Conservation (phyloP, 2,797 vertebrate species). For the Corythornis leucogaster region DNA sequence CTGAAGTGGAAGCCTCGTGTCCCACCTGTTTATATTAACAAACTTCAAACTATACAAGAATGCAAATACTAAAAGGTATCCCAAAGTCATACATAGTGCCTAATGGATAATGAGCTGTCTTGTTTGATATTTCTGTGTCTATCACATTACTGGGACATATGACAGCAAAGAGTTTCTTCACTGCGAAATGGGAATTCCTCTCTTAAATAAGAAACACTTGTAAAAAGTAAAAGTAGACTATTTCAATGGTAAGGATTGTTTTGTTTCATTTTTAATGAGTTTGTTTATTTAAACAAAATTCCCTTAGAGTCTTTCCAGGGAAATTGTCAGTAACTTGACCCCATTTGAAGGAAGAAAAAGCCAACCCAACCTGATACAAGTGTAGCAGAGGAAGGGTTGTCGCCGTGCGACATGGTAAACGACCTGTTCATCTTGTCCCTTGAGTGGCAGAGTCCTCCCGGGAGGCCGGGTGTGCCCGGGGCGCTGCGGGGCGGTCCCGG, state of each 20-base stretch:
- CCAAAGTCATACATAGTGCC: background rate
- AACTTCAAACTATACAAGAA: background rate
- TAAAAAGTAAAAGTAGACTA: background rate
- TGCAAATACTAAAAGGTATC: background rate
- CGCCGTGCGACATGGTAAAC: rapidly evolving
- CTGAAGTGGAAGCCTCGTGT: background rate
- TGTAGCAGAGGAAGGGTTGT: rapidly evolving
- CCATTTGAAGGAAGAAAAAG: rapidly evolving
- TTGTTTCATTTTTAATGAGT: background rate
- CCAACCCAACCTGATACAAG: no score
- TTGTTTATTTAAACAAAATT: background rate
- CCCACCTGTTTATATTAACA: background rate
- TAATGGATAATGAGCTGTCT: background rate
- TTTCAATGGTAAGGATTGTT: rapidly evolving
- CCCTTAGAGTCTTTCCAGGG: background rate
- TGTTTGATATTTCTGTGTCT: background rate
- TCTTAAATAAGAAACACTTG: background rate
- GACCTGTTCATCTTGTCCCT: no score
- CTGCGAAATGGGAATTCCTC: background rate
- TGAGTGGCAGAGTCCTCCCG: rapidly evolving
- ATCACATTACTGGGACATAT: no score
- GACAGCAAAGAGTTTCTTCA: background rate
- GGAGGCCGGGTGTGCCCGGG: background rate
- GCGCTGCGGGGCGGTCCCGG: no score
- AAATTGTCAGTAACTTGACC: background rate